Conservation (phyloP, 2,888 invertebrate species). For the Lithophane ornitopus region DNA sequence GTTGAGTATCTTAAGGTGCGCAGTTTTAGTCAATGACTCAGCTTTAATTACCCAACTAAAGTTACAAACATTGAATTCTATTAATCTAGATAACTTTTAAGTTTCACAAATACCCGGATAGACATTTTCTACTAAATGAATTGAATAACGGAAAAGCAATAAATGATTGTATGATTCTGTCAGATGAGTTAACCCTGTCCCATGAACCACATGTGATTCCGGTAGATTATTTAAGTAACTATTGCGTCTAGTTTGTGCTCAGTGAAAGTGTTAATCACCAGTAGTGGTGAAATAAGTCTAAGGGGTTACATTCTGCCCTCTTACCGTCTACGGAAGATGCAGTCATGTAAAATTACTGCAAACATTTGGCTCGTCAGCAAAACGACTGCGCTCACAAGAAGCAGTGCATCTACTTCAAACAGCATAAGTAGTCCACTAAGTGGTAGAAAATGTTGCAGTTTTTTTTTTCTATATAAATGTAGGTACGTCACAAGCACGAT, state of each 20-base stretch:
- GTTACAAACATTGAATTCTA: constrained; percentile 12
- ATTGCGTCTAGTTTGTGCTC: too few relatives aligned
- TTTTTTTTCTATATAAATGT: constrained; percentile 31
- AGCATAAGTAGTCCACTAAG: constrained; percentile 41
- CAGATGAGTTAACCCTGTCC: too few relatives aligned
- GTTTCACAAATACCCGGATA: not conserved
- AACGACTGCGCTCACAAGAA: constrained; percentile 4
- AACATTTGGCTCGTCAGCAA: constrained; percentile 15
- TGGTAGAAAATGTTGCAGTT: constrained; percentile 39
- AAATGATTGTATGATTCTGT: not conserved
- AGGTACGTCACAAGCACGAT: constrained; percentile 43
- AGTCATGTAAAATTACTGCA: not conserved
- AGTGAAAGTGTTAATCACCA: too few relatives aligned
- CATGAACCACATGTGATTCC: too few relatives aligned
- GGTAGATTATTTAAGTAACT: too few relatives aligned
- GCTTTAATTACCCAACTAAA: constrained; percentile 5
- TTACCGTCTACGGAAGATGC: not conserved
- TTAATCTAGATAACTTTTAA: not conserved
- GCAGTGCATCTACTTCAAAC: constrained; percentile 29
- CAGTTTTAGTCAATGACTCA: constrained; percentile 9
- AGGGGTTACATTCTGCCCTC: not conserved
- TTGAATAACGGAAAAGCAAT: not conserved
- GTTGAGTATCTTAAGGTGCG: not conserved
- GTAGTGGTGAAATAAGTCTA: not conserved
- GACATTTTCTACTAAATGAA: not conserved